Percentiles rank a stretch among this genome's conserved stretches.
Conservation (phyloP, 2,888 invertebrate genomes). For the Emesis furor region DNA sequence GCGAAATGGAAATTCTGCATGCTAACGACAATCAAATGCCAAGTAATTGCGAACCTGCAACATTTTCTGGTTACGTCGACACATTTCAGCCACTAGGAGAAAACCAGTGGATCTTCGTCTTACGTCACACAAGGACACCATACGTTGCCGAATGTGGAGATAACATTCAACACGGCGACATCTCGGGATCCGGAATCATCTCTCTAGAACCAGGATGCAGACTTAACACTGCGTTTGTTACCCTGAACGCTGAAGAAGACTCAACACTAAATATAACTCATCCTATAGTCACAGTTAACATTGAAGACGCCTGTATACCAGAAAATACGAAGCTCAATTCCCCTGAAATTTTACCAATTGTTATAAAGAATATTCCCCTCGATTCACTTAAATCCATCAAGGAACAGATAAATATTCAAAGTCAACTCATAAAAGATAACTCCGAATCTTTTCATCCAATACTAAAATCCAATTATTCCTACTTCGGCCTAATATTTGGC, state of each 20-base stretch:
- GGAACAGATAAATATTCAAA: constrained; percentile 47
- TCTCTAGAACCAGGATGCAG: too few species aligned
- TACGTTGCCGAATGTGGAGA: constrained; percentile 61
- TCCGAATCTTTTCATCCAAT: constrained; percentile 28
- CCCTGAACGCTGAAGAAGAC: too few species aligned
- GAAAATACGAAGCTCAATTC: constrained; percentile 17
- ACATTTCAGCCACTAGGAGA: constrained; percentile 60
- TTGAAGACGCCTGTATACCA: constrained; percentile 60
- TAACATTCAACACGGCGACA: too few species aligned
- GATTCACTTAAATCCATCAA: constrained; percentile 57
- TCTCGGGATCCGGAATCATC: too few species aligned
- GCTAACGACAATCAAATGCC: constrained; percentile 47
- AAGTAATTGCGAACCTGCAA: constrained; percentile 57
- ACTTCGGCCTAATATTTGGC: constrained; percentile 1
- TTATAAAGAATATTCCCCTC: constrained; percentile 59
- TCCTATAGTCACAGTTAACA: constrained; percentile 38
- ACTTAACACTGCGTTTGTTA: too few species aligned
- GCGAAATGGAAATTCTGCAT: constrained; percentile 60
- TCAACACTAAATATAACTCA: too few species aligned
- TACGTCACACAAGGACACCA: constrained; percentile 44
- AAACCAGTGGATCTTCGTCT: constrained; percentile 66
- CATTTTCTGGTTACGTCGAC: constrained; percentile 69
- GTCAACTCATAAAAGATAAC: constrained; percentile 47
- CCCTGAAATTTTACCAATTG: constrained; percentile 51
- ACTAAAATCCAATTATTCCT: constrained; percentile 6